Evolutionary conservation across 2,888 invertebrate genomes (phyloP), one percentile per base, ranked within the genome.

Genomic region (Napeogenes inachia): DNA sequence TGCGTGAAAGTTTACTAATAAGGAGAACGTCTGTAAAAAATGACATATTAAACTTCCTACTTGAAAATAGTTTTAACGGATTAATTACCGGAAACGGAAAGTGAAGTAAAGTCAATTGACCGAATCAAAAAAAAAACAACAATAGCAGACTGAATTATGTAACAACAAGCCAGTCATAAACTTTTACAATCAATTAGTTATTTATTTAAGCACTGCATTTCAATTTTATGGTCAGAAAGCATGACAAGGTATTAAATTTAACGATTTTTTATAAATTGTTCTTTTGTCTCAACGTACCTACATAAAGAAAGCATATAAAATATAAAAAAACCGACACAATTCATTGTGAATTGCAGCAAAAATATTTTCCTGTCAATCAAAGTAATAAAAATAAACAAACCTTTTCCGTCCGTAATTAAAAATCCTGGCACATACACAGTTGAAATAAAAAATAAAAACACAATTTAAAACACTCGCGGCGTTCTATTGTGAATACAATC

Each of bases 351-450:
- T 30, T 5, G 21, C 21, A 1, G 21, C 21, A 30, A 30, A 10
- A 50, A 30, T 30, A 10, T 21, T 50, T 2, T 2, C 21, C 21
- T 21, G 30, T n/a, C 30, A 30, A 30, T 30, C 2, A 38, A 50
- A 42, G n/a, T n/a, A 65, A 61, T 61, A 60, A 63, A 60, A 60
- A 67, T 70, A 70, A 63, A 81, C 83, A 67, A 75, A 85, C 85
- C 86, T 87, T 70, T 74, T 72, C 73, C 57, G 59, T 65, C 58
- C 71, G 62, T 66, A 66, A 64, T 70, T 71, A 57, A 54, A 81
- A 86, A 87, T 87, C 86, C 87, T 81, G 75, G 78, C 81, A 83
- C 81, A 80, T 68, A 70, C 86, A 85, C 83, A 80, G 72, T 72
- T 68, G 72, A 73, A 70, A 75, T 74, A 69, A 76, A 77, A 74